A percentile compares a stretch with the other conserved stretches of the same genome.
Evolutionary conservation across 1,140 invertebrate genomes (phyloP).

Genomic region (Caerostris extrusa): DNA sequence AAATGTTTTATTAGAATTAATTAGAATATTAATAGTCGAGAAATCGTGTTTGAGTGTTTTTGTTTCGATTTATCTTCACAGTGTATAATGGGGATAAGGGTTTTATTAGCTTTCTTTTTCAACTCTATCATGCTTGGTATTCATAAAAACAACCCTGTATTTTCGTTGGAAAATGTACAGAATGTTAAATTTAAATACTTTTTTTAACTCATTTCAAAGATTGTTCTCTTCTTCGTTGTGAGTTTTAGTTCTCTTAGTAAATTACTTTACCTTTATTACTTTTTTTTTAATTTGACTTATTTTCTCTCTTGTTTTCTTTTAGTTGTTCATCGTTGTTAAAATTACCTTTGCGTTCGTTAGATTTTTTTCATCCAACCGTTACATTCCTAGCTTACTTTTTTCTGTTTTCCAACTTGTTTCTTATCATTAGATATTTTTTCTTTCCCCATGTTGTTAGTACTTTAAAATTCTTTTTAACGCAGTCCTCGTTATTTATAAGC

Average conservation of each 20-base stretch:
- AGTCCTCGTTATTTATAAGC: constrained; percentile 47
- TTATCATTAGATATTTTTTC: constrained; percentile 62
- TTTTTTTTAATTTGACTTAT: constrained; percentile 43
- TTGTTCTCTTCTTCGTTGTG: constrained; percentile 13
- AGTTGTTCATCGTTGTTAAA: constrained; percentile 60
- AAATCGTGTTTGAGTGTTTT: not conserved
- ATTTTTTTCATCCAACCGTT: constrained; percentile 28
- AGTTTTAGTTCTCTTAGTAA: constrained; percentile 18
- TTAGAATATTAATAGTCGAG: constrained; percentile 8
- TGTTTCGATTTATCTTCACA: not conserved
- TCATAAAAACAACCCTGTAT: not conserved
- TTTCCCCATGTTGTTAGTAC: constrained; percentile 35
- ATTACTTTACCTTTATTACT: constrained; percentile 20
- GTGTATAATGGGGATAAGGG: not conserved
- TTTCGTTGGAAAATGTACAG: constrained; percentile 15
- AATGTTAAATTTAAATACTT: constrained; percentile 45
- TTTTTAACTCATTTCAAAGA: constrained; percentile 49
- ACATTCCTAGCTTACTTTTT: constrained; percentile 39
- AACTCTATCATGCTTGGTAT: not conserved
- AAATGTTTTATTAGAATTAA: constrained; percentile 26
- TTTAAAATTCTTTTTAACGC: constrained; percentile 44
- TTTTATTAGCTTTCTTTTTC: constrained; percentile 14
- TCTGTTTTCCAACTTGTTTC: constrained; percentile 1
- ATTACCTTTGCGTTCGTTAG: constrained; percentile 53
- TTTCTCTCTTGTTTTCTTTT: not conserved